Evolutionary conservation across 2,797 vertebrate species (phyloP), one percentile per base, ranked within the genome.

Genomic region (Oreochromis grahami): DNA sequence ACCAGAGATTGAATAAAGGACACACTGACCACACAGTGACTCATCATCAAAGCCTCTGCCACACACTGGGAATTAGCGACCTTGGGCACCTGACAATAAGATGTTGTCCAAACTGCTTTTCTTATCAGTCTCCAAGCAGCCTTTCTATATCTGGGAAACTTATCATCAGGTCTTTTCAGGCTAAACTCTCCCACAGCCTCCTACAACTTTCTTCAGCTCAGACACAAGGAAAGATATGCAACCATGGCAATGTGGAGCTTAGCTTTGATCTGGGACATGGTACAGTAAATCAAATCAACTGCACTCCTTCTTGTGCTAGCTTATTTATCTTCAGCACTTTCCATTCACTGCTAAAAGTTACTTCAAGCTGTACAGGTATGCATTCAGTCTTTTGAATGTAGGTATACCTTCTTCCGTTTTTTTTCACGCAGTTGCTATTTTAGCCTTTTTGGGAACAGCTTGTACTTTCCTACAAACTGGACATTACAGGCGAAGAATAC

Each of bases 31-130:
- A 86, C 82, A 90, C 21, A 77, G 90, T 92, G 88, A 91, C 80
- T 90, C 90, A 91, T 89, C 92, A 93, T 95, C 90, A 85, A 87
- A 82, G 81, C 81, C 83, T 92, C 84, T 88, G 93, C 93, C 94
- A 95, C 95, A 95, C 92, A 89, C 88, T 80, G 89, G 88, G 93
- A 94, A 94, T 95, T 95, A 95, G 85, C 77, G 77, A 93, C 93
- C 94, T 94, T 91, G 93, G 78, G 84, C 86, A 58, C 34, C 15
- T 91, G 92, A 96, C 95, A 96, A 95, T 95, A 90, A 94, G 86
- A 78, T 91, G 91, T 87, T 96, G 94, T 95, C 84, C 95, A 58
- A 89, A 80, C 86, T 74, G 89, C 93, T 84, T 79, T 85, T 95
- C 91, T 94, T 95, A 95, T 95, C 94, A 85, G 88, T 86, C 89